Evolutionary conservation across 2,797 vertebrate species (phyloP), one percentile per base, ranked within the genome.

Genomic region (Ptychobarbus kaznakovi): DNA sequence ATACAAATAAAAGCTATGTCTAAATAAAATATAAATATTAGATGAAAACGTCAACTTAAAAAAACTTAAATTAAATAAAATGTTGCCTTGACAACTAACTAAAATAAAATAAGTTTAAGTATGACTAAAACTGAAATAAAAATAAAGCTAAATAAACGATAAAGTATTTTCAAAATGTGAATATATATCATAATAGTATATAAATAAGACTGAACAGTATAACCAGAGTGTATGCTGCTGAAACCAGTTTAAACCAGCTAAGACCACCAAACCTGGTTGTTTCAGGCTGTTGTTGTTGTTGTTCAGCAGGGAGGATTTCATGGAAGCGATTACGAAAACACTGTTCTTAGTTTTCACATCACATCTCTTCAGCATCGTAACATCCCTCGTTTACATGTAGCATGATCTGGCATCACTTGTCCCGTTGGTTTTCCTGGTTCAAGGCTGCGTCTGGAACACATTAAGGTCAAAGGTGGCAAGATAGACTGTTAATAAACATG

Each of bases 401-500:
- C 40, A 42, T 10, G 40, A 42, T 42, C 40, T 2, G 40, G 40
- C 9, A 73, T n/a, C 7, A 76, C 38, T 49, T 56, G 46, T 46
- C 10, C 22, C n/a, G 2, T 22, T 46, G 25, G 44, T 15, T n/a
- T 65, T 74, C 32, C 63, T 15, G 65, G 2, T 74, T 15, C 18
- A 44, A 1, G 20, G 40, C 15, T 13, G 10, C 2, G 22, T 22
- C 68, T 72, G 73, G 42, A 85, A 38, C 56, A 49, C 44, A 86
- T 69, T 20, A 78, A 35, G 38, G 25, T 81, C 72, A 75, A 58
- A 80, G 22, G 15, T 44, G 58, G 20, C 42, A 56, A 7, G 18
- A 73, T 12, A n/a, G 58, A 80, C 56, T 35, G 44, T 68, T 83
- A 58, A 56, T 49, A 75, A 58, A 53, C 28, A 40, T 10, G 28